A percentile compares a stretch with the other conserved stretches of the same genome.
Conservation (phyloP, 2,888 invertebrate genomes). For the Acanthococcus lagerstroemiae region DNA sequence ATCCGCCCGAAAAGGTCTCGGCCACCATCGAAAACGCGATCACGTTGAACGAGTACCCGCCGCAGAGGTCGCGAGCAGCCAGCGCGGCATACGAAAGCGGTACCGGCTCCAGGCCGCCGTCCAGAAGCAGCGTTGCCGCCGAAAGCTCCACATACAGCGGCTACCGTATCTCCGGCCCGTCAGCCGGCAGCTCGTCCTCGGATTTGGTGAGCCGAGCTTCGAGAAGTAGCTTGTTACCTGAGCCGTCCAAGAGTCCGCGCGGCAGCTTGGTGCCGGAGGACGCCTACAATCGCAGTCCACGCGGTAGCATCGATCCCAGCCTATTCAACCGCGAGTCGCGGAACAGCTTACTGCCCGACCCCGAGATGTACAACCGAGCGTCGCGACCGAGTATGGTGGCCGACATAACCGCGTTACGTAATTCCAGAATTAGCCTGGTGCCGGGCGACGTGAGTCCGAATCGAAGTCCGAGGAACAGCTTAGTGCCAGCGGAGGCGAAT, state of each 20-base stretch:
- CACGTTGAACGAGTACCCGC: slow-evolving; percentile 47
- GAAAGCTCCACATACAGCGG: not conserved
- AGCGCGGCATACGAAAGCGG: too few relatives aligned
- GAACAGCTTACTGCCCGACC: slow-evolving; percentile 42
- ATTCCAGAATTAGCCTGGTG: slow-evolving; percentile 47
- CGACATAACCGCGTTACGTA: slow-evolving; percentile 45
- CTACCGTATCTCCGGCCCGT: not conserved
- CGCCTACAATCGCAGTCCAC: slow-evolving; percentile 42
- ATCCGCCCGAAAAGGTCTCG: slow-evolving; percentile 42
- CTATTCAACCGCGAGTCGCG: slow-evolving; percentile 40
- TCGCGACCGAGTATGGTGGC: slow-evolving; percentile 47
- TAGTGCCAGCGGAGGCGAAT: slow-evolving; percentile 41
- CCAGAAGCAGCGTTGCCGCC: not conserved
- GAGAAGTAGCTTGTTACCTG: slow-evolving; percentile 52
- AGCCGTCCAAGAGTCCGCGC: slow-evolving; percentile 48
- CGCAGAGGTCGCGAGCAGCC: slow-evolving; percentile 44
- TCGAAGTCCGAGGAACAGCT: slow-evolving; percentile 49
- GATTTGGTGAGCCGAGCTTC: slow-evolving; percentile 33
- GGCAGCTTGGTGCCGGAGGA: slow-evolving; percentile 51
- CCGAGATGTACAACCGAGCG: slow-evolving; percentile 42
- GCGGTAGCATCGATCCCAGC: slow-evolving; percentile 43
- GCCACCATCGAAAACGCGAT: slow-evolving; percentile 40
- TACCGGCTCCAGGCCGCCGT: not conserved
- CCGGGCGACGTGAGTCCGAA: slow-evolving; percentile 44
- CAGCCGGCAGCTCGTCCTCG: slow-evolving; percentile 3